Evolutionary conservation across 2,888 invertebrate genomes (phyloP).

Genomic region (Protodeltote pygarga): DNA sequence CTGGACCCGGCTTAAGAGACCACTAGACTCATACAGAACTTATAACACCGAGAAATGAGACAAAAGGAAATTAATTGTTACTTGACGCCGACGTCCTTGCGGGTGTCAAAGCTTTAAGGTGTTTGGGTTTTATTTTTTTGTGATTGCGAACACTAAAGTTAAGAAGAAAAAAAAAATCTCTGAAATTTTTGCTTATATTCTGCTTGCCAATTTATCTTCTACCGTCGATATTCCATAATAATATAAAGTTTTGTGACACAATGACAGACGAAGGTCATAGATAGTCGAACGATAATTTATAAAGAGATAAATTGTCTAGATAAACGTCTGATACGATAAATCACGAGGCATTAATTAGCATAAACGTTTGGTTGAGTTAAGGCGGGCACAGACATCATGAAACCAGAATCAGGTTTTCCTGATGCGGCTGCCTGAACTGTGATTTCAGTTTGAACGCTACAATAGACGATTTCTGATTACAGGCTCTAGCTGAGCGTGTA

Average conservation of each 20-base stretch:
- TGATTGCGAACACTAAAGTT: no score
- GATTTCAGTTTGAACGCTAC: background rate
- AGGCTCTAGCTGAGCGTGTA: no score
- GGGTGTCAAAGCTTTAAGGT: no score
- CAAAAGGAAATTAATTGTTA: no score
- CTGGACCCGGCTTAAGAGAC: no score
- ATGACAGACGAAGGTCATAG: slow-evolving; percentile 44
- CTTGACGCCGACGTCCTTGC: no score
- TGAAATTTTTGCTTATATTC: background rate
- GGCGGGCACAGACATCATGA: slow-evolving; percentile 13
- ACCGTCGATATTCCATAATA: slow-evolving; percentile 15
- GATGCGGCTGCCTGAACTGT: background rate
- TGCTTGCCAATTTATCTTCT: background rate
- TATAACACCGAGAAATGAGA: no score
- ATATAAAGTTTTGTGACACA: slow-evolving; percentile 32
- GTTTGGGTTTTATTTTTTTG: no score
- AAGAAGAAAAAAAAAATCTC: no score
- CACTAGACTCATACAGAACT: no score
- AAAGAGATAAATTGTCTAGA: slow-evolving; percentile 38
- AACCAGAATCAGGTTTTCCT: slow-evolving; percentile 10
- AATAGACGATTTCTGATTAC: no score
- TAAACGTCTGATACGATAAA: slow-evolving; percentile 40
- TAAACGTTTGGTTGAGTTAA: slow-evolving; percentile 15
- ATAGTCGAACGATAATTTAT: slow-evolving; percentile 27
- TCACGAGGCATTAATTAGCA: slow-evolving; percentile 39